phyloP scores from a whole-genome alignment of 2,113 vertebrate genomes.

The Arothron firmamentum region DNA sequence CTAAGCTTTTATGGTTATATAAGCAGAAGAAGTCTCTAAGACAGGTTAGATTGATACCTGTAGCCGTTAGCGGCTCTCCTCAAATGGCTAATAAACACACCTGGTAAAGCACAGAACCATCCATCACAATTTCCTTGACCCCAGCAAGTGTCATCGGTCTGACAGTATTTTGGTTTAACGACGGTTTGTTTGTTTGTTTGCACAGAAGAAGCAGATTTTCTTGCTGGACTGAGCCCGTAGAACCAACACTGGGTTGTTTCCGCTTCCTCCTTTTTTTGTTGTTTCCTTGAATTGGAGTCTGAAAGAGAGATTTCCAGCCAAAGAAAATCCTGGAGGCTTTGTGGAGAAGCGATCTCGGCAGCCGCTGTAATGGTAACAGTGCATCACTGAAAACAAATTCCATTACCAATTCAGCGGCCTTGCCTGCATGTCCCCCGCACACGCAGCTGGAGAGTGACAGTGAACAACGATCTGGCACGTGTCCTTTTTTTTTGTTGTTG shows the following conservation, averaged over 20 bases:
- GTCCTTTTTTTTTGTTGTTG: background rate
- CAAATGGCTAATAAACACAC: too few relatives aligned
- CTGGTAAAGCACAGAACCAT: too few relatives aligned
- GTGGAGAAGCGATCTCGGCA: conserved; percentile 40
- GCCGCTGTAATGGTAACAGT: conserved; percentile 51
- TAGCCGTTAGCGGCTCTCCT: too few relatives aligned
- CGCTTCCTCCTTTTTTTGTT: too few relatives aligned
- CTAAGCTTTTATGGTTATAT: too few relatives aligned
- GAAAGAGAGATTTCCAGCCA: conserved; percentile 35
- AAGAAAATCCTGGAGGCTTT: conserved; percentile 32
- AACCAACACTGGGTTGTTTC: conserved; percentile 3
- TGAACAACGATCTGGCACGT: conserved; percentile 24
- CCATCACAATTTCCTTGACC: too few relatives aligned
- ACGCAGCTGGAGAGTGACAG: conserved; percentile 22
- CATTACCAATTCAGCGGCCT: conserved; percentile 24
- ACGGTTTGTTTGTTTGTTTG: too few relatives aligned
- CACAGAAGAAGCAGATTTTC: background rate
- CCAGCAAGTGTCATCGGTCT: too few relatives aligned
- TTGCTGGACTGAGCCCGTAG: conserved; percentile 18
- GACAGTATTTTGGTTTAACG: too few relatives aligned
- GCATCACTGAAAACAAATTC: conserved; percentile 52
- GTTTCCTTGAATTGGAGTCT: conserved; percentile 7
- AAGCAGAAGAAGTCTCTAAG: too few relatives aligned
- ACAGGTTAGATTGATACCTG: too few relatives aligned
- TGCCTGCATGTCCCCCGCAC: conserved; percentile 23